phyloP scores from a whole-genome alignment of 2,113 vertebrate species.

The Dicerorhinus sumatrensis region DNA sequence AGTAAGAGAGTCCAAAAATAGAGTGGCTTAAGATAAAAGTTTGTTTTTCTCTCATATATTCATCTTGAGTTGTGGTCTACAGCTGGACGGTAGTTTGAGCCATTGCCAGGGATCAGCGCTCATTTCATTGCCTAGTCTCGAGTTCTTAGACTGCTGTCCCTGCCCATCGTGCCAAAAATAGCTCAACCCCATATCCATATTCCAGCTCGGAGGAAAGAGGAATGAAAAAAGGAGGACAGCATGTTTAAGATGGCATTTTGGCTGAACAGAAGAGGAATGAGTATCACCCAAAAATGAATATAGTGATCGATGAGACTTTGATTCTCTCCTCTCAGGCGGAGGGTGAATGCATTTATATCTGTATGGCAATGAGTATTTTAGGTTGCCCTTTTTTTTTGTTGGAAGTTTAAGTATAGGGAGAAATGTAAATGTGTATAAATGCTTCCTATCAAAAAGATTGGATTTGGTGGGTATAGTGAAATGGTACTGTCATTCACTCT shows the following conservation, averaged over 20 bases:
- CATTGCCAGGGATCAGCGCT: background rate
- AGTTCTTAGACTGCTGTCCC: background rate
- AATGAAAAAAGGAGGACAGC: background rate
- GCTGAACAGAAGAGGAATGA: background rate
- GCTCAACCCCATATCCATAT: background rate
- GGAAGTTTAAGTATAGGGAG: background rate
- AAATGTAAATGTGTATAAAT: background rate
- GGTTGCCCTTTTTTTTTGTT: background rate
- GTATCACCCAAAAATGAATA: background rate
- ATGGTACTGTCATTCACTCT: background rate
- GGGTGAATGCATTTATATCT: background rate
- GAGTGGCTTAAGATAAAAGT: background rate
- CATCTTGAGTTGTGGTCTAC: background rate
- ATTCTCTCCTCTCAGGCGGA: background rate
- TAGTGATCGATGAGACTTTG: background rate
- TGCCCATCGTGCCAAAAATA: background rate
- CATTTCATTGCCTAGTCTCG: background rate
- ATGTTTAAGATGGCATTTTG: background rate
- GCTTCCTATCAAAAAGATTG: background rate
- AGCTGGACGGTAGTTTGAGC: background rate
- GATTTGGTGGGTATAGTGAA: background rate
- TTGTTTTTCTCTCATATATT: background rate
- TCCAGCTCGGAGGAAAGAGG: background rate
- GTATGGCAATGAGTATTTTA: background rate
- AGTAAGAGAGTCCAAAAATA: background rate